phyloP scores from a whole-genome alignment of 2,888 invertebrate species.

The Rosalia funebris region DNA sequence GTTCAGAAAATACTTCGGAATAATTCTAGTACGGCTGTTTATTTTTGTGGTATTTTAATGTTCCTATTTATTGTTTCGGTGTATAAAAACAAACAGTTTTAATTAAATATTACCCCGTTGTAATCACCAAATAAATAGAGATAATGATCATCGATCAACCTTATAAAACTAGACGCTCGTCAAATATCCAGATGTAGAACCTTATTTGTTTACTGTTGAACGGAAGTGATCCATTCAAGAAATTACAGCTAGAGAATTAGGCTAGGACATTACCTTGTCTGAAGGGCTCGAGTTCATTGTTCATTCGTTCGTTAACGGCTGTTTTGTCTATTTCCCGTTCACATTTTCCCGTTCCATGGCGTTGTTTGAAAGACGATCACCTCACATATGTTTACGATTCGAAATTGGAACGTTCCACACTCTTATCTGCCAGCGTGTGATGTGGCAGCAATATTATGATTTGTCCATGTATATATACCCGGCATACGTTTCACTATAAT shows the following conservation, averaged over 20 bases:
- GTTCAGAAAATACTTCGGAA: background rate
- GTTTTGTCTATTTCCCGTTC: background rate
- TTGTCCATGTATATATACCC: constrained; percentile 3
- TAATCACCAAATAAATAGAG: constrained; percentile 17
- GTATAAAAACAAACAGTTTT: constrained; percentile 13
- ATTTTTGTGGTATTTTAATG: constrained; percentile 14
- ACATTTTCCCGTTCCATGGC: constrained; percentile 10
- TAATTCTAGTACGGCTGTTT: background rate
- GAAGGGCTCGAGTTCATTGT: background rate
- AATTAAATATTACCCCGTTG: constrained; percentile 7
- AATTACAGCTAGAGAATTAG: constrained; percentile 1
- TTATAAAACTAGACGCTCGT: constrained; percentile 1
- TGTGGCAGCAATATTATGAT: constrained; percentile 18
- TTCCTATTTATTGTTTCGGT: constrained; percentile 15
- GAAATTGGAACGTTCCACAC: background rate
- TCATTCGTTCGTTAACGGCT: constrained; percentile 12
- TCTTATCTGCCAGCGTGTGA: constrained; percentile 17
- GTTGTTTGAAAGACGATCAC: background rate
- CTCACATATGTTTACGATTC: constrained; percentile 15
- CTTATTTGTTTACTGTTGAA: background rate
- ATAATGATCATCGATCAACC: background rate
- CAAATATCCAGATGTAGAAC: constrained; percentile 6
- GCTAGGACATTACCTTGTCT: constrained; percentile 16
- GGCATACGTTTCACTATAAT: constrained; percentile 22
- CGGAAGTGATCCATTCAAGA: constrained; percentile 8